Conservation (phyloP, 1,140 invertebrate genomes). For the Forficula auricularia region DNA sequence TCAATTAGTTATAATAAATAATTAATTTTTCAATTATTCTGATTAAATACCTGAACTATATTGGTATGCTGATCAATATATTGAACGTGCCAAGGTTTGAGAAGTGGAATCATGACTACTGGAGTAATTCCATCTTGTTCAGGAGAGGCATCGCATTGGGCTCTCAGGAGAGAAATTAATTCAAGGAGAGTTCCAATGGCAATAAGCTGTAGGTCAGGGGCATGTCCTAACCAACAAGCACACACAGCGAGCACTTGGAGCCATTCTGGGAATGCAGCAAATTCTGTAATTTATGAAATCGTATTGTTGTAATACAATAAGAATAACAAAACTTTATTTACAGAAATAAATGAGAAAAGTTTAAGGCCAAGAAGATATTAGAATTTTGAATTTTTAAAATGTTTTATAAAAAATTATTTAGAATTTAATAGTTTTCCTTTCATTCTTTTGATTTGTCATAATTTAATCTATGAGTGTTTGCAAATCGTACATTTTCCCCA, state of each 20-base stretch:
- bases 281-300: background rate
- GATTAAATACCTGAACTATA: constrained; percentile 38
- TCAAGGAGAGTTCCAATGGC: constrained; percentile 58
- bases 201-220: constrained; percentile 38
- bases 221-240: constrained; percentile 42
- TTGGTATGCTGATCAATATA: constrained; percentile 44
- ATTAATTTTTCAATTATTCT: background rate
- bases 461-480: no score
- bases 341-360: no score
- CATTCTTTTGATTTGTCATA: no score
- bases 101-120: constrained; percentile 46
- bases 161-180: constrained; percentile 36
- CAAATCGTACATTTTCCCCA: no score
- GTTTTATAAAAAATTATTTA: no score
- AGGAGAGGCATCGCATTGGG: constrained; percentile 8
- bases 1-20: background rate
- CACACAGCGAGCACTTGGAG: constrained; percentile 50
- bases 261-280: constrained; percentile 48
- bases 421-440: no score
- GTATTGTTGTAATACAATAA: no score
- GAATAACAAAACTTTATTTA: no score
- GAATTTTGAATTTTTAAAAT: no score
- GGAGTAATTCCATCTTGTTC: constrained; percentile 34
- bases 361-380: no score
- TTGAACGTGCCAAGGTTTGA: constrained; percentile 41